Evolutionary conservation across 2,797 vertebrate genomes (phyloP), one percentile per base, ranked within the genome.

Genomic region (Silurus lanzhouensis): DNA sequence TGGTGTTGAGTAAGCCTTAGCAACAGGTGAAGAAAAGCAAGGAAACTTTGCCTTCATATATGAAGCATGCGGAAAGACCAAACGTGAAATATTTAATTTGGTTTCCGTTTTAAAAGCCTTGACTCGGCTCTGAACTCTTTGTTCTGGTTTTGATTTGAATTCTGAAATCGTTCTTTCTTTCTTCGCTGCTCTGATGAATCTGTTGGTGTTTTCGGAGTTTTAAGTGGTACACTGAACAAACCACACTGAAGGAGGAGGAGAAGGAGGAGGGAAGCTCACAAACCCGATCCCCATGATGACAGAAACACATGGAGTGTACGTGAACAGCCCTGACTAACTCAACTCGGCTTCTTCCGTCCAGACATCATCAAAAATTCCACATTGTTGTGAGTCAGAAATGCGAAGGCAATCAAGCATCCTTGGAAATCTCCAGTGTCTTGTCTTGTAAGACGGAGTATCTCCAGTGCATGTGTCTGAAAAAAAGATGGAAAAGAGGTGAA

Each of bases 231-330:
- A 38, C 58, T 63, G 74, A 64, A 85, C 22, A 60, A 80, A 67
- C 31, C 19, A 78, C 79, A 88, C 87, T 85, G 83, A 88, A 86
- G 83, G 68, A 84, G 72, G 67, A 17, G 57, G 25, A 27, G 55
- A 57, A 38, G 57, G 25, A 17, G 38, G 20, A 31, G 60, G n/a
- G 15, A 38, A 71, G 64, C 52, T 55, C 25, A 38, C 66, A 84
- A 91, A 92, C 88, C 83, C 87, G 89, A 93, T 93, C 90, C 89
- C 68, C 19, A 72, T 94, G 91, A 94, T 94, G 93, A 94, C 91
- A 92, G 92, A 93, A 94, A 93, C 93, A 95, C 90, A 93, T 93
- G 92, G 88, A 88, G 86, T 92, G 91, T 85, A 82, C 71, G 77
- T 75, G 80, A 85, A 68, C 63, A 75, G 68, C 55, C 84, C 68